These are phyloP conservation scores for Hipparchia semele DNA, from an alignment of 2,888 invertebrate species.

Conservation along the genomic window DNA sequence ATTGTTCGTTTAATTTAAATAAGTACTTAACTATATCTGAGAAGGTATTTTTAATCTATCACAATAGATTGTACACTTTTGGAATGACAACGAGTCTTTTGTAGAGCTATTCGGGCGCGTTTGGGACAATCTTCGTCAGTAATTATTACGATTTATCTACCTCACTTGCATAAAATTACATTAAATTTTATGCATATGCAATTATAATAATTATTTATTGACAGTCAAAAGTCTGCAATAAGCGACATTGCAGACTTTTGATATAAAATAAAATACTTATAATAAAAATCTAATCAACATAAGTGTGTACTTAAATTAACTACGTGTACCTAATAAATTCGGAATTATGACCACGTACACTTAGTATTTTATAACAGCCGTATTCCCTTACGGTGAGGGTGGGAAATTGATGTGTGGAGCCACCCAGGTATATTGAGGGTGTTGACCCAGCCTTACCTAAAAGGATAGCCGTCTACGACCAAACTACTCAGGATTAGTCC, in stretches of 20 bases:
- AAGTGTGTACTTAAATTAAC: not conserved
- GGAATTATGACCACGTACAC: conserved; percentile 1
- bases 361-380: not conserved
- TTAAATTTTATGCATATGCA: no score
- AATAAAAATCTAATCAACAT: not conserved
- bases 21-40: not conserved
- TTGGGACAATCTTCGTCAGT: no score
- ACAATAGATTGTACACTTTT: no score
- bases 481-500: not conserved
- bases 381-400: conserved; percentile 41
- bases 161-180: no score
- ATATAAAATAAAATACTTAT: no score
- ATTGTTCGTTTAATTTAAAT: not conserved
- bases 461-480: conserved; percentile 6
- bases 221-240: no score
- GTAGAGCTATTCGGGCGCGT: no score
- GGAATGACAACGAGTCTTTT: no score
- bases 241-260: no score
- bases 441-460: conserved; percentile 48
- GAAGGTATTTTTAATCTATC: no score
- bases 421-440: conserved; percentile 36
- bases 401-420: conserved; percentile 29
- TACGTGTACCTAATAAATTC: not conserved
- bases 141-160: no score
- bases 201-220: no score